Base-by-base conservation (phyloP, 1,140 invertebrate species). In the Anastrepha ludens region DNA sequence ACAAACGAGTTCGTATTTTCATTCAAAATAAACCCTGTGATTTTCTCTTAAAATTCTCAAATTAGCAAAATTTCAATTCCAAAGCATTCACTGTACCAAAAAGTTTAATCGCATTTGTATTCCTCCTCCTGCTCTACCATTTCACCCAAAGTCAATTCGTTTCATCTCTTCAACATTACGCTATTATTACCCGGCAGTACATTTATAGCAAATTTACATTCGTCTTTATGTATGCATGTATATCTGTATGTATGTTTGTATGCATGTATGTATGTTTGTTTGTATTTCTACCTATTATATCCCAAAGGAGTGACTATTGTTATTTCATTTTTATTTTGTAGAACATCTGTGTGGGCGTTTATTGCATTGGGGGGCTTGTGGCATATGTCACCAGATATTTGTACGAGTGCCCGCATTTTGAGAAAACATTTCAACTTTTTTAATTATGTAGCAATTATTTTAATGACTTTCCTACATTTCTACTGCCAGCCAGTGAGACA, bases 381-480 rank as follows among this genome's bases (percentile, higher is more conserved):
- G 67, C 67, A 74, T 55, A 81, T 81, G 74, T 81, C 74, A 81
- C 47, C 74, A 81, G 15, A 55, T 81, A 81, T 81, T 81, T 81
- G 74, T 55, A 81, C 47, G 41, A 81, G 74, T n/a, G 67, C 74
- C 50, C n/a, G 74, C 74, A 81, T 81, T 81, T 55, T 81, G 47
- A 55, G 47, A 81, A 81, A 81, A 81, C 74, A 81, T 81, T 81
- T 55, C 74, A 81, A 81, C 74, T 81, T 81, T 81, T 81, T 81
- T 81, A 81, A 81, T 81, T 81, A 81, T 81, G 74, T 81, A 20
- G 74, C 74, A 81, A 81, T 81, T 81, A 81, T 81, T 81, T 81
- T 81, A 81, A 81, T 81, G 74, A 81, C 74, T 81, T 81, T 81
- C 74, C 74, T 81, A 81, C 74, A 55, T 81, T 81, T n/a, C 74